Percentiles rank a stretch among this genome's conserved stretches.
phyloP scores from a whole-genome alignment of 2,888 invertebrate genomes.

The Plutella xylostella region DNA sequence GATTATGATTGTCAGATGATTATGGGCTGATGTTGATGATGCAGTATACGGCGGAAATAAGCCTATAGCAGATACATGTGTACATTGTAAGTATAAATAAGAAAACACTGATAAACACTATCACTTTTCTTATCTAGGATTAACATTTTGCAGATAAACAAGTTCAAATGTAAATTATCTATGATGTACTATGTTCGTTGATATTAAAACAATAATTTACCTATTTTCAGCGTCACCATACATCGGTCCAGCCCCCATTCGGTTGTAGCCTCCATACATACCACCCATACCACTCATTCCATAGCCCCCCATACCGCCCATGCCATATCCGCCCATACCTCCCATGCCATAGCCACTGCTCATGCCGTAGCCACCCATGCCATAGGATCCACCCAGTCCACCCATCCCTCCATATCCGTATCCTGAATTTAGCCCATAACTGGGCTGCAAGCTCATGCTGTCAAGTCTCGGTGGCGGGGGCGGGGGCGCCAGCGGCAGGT shows the following conservation, averaged over 20 bases:
- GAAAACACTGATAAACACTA: too few relatives aligned
- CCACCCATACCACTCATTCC: slow-evolving; percentile 28
- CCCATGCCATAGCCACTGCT: slow-evolving; percentile 26
- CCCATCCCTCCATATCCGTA: slow-evolving; percentile 25
- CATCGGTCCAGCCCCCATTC: slow-evolving; percentile 50
- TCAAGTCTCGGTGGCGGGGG: slow-evolving; percentile 47
- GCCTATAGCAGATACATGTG: too few relatives aligned
- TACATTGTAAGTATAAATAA: too few relatives aligned
- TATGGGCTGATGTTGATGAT: too few relatives aligned
- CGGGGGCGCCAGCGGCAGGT: slow-evolving; percentile 27
- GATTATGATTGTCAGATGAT: too few relatives aligned
- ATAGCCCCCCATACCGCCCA: background rate
- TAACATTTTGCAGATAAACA: too few relatives aligned
- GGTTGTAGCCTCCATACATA: slow-evolving; percentile 54
- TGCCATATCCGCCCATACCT: slow-evolving; percentile 27
- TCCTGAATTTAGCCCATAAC: slow-evolving; percentile 34
- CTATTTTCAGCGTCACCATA: slow-evolving; percentile 74
- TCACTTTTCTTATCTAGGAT: too few relatives aligned
- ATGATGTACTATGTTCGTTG: too few relatives aligned
- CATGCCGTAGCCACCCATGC: slow-evolving; percentile 21
- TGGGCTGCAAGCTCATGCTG: slow-evolving; percentile 30
- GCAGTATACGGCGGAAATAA: too few relatives aligned
- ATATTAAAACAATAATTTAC: slow-evolving; percentile 31
- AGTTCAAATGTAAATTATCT: too few relatives aligned
- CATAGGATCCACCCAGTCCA: slow-evolving; percentile 22